Conservation (phyloP, 2,888 invertebrate genomes). For the Netelia virgata region DNA sequence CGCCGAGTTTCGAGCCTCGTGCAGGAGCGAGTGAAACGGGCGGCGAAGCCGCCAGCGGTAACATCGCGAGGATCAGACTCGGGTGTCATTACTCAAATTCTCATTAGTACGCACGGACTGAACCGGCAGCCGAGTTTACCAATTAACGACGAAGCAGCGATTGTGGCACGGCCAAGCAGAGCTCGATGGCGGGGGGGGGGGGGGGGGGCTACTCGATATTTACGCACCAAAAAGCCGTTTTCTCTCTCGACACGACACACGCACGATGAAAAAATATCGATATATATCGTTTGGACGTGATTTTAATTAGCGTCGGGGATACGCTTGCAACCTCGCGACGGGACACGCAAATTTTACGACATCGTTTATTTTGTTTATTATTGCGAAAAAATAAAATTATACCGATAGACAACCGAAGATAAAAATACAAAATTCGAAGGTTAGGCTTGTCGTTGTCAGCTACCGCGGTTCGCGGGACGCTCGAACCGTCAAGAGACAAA, state of each 20-base stretch:
- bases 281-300: slow-evolving; percentile 38
- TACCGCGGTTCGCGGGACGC: background rate
- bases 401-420: background rate
- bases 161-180: slow-evolving; percentile 47
- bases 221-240: slow-evolving; percentile 52
- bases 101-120: slow-evolving; percentile 80
- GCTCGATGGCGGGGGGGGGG: slow-evolving; percentile 58
- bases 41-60: slow-evolving; percentile 69
- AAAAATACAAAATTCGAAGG: slow-evolving; percentile 11
- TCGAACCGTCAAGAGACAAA: slow-evolving; percentile 48
- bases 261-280: slow-evolving; percentile 29
- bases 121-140: slow-evolving; percentile 80
- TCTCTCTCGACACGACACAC: slow-evolving; percentile 25
- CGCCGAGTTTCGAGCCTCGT: slow-evolving; percentile 57
- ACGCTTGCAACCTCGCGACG: slow-evolving; percentile 26
- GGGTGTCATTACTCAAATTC: slow-evolving; percentile 82
- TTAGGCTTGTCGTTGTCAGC: slow-evolving; percentile 22
- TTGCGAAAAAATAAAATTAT: slow-evolving; percentile 36
- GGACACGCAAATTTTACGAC: slow-evolving; percentile 28
- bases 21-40: slow-evolving; percentile 71
- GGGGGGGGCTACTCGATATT: slow-evolving; percentile 59
- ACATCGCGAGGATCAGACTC: slow-evolving; percentile 73
- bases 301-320: slow-evolving; percentile 63
- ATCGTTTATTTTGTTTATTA: background rate
- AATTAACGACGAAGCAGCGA: slow-evolving; percentile 77